Evolutionary conservation across 35 echinoderm and acorn worm genomes (phyloP).

Genomic region (Ophiothrix spiculata): DNA sequence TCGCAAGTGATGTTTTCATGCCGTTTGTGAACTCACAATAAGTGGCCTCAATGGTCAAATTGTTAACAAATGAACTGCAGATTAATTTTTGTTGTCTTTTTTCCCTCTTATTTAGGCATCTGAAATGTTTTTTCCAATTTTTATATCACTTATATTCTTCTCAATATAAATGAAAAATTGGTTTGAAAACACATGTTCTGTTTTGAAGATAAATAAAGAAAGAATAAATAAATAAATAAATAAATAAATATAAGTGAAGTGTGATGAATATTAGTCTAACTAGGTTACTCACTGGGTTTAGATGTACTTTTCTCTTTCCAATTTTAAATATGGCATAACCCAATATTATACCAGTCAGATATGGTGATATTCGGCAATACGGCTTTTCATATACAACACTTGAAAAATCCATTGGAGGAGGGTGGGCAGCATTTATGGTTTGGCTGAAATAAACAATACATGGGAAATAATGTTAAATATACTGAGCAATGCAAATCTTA

Average conservation of each 20-base stretch:
- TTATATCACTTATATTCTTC: neutral
- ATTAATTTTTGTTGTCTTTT: too few species aligned
- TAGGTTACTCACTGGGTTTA: neutral
- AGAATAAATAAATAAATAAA: neutral
- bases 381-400: slow-evolving; percentile 65
- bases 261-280: neutral
- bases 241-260: neutral
- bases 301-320: slow-evolving; percentile 24
- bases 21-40: too few species aligned
- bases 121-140: neutral
- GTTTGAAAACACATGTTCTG: neutral
- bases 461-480: neutral
- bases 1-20: too few species aligned
- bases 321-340: slow-evolving; percentile 66
- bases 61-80: neutral
- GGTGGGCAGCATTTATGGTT: neutral
- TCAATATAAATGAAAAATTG: neutral
- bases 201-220: neutral
- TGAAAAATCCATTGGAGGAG: neutral
- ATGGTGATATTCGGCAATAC: slow-evolving; percentile 80
- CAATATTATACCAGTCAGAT: slow-evolving; percentile 76
- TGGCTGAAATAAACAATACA: neutral
- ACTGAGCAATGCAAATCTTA: neutral
- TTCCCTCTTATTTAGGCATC: neutral
- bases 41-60: too few species aligned